Conservation (phyloP, 1,140 invertebrate genomes). For the Eurytemora carolleeae region DNA sequence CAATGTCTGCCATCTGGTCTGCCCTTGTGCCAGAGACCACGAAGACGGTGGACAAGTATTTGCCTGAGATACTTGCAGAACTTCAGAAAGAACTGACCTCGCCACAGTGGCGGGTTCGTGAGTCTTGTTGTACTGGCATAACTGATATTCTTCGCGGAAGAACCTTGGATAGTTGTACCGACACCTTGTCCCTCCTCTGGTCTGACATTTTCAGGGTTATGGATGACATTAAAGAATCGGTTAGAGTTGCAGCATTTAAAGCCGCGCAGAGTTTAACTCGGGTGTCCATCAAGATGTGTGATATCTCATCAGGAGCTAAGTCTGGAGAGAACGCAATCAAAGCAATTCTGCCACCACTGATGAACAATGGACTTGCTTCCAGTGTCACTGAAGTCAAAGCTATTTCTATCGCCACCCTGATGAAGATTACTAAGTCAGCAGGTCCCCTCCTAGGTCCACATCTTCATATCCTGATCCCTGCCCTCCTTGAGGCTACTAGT, state of each 20-base stretch:
- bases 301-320: slow-evolving; percentile 3
- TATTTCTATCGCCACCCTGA: slow-evolving; percentile 44
- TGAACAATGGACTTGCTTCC: slow-evolving; percentile 6
- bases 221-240: slow-evolving; percentile 81
- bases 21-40: slow-evolving; percentile 63
- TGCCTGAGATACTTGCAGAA: slow-evolving; percentile 13
- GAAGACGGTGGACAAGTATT: slow-evolving; percentile 39
- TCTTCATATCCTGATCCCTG: slow-evolving; percentile 54
- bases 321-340: neutral
- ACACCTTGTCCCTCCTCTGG: slow-evolving; percentile 49
- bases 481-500: slow-evolving; percentile 57
- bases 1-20: slow-evolving; percentile 78
- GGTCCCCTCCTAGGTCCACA: slow-evolving; percentile 55
- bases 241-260: slow-evolving; percentile 50
- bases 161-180: slow-evolving; percentile 27
- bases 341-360: slow-evolving; percentile 6
- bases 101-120: slow-evolving; percentile 63
- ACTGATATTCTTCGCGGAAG: slow-evolving; percentile 49
- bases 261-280: slow-evolving; percentile 56
- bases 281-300: slow-evolving; percentile 29
- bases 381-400: slow-evolving; percentile 9
- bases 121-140: slow-evolving; percentile 69
- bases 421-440: slow-evolving; percentile 56
- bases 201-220: slow-evolving; percentile 61
- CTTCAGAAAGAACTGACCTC: slow-evolving; percentile 26